Percentiles rank a stretch among this genome's conserved stretches.
Evolutionary conservation across 2,113 vertebrate species (phyloP).

Genomic region (Trichomycterus rosablanca): DNA sequence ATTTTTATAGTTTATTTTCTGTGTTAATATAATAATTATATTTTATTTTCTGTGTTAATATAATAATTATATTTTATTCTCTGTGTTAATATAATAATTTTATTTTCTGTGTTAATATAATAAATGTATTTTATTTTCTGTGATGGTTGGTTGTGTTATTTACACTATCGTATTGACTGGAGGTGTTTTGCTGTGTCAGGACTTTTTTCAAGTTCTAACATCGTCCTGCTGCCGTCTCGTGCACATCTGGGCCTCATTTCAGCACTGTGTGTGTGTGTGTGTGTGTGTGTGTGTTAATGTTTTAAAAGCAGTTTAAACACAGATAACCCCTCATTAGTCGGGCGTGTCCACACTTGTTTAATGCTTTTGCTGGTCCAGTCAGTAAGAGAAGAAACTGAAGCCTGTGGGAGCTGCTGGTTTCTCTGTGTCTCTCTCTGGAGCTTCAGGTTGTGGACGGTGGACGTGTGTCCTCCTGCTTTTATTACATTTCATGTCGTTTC

Average conservation of each 20-base stretch:
- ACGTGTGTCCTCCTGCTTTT: background rate
- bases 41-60: too few species aligned
- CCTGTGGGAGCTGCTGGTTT: constrained; percentile 12
- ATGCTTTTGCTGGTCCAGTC: constrained; percentile 40
- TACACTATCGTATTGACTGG: too few species aligned
- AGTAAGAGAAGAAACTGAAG: constrained; percentile 18
- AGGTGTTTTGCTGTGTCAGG: constrained; percentile 52
- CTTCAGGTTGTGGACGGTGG: background rate
- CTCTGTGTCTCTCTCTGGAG: background rate
- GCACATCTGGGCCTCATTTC: constrained; percentile 40
- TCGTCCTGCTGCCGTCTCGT: constrained; percentile 20
- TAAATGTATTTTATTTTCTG: too few species aligned
- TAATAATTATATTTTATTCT: too few species aligned
- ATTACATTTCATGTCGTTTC: background rate
- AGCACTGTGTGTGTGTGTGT: constrained; percentile 35
- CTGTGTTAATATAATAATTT: too few species aligned
- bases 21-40: too few species aligned
- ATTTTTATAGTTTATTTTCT: too few species aligned
- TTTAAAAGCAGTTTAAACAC: constrained; percentile 36
- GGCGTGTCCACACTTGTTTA: constrained; percentile 45
- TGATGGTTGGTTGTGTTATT: too few species aligned
- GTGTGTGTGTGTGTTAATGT: constrained; percentile 32
- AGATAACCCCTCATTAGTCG: constrained; percentile 48
- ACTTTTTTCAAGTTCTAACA: constrained; percentile 31
- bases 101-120: too few species aligned